Conservation (phyloP, 30 jellyfish, hydroid and myxozoan genomes). For the Sanderia malayensis region DNA sequence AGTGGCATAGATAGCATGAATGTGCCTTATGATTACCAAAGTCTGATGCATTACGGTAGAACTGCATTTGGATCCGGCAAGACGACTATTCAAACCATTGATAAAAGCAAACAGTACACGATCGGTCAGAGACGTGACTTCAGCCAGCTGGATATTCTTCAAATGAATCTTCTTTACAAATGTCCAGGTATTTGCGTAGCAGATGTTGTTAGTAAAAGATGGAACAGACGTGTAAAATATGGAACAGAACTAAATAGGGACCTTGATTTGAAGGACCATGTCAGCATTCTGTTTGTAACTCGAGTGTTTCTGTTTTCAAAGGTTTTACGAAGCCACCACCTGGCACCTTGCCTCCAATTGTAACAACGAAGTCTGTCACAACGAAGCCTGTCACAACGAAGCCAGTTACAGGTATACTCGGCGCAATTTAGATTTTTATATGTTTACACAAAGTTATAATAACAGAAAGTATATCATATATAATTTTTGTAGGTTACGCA, state of each 20-base stretch:
- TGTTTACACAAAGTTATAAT: not conserved
- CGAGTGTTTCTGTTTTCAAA: not conserved
- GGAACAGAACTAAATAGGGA: not conserved
- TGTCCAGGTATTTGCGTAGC: constrained; percentile 38
- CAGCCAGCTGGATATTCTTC: constrained; percentile 59
- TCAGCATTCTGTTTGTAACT: not conserved
- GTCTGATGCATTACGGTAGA: constrained; percentile 77
- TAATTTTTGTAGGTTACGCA: not conserved
- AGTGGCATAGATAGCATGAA: constrained; percentile 45
- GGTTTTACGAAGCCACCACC: constrained; percentile 40
- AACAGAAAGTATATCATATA: not conserved
- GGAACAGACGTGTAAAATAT: not conserved
- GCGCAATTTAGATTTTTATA: too few relatives aligned
- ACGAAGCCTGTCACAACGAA: too few relatives aligned
- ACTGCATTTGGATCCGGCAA: constrained; percentile 71
- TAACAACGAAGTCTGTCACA: constrained; percentile 17
- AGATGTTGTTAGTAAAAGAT: not conserved
- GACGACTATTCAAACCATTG: constrained; percentile 62
- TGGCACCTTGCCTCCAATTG: constrained; percentile 25
- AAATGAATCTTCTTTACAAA: constrained; percentile 55
- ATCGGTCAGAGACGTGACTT: constrained; percentile 74
- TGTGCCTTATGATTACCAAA: constrained; percentile 67
- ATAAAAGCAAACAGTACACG: constrained; percentile 46
- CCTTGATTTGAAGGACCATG: not conserved
- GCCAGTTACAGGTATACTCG: too few relatives aligned